Evolutionary conservation across 1,140 invertebrate genomes (phyloP), one percentile per base, ranked within the genome.

Genomic region (Hermetia illucens): DNA sequence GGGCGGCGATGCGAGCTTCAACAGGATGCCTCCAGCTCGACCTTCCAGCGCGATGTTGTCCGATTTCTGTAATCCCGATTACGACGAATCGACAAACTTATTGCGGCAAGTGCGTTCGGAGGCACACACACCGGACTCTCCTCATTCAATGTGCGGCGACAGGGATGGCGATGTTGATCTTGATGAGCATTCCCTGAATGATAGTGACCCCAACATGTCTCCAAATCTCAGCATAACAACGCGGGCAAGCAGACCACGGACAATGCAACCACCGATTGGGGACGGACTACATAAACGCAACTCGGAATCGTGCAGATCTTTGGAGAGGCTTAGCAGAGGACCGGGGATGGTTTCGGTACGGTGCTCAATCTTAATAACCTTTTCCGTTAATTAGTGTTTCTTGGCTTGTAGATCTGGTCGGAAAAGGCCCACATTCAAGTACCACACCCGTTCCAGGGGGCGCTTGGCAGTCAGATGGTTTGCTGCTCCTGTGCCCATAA

Each of bases 401-500:
- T 24, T 61, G 38, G 45, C 48, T 8, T 17, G 0, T 19, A 45
- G 44, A 45, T 45, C 19, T 58, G 55, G 55, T 55, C 53, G 0
- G 66, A 63, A 20, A 64, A 65, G 41, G 62, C 64, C 42, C 55
- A 61, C 19, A 63, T 63, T 44, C 63, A 61, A 40, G 50, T 58
- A 36, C 55, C 61, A 3, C 72, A 77, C 62, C 81, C 82, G 5
- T 83, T 84, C 50, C 71, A 72, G 45, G 87, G 86, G 8, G 74
- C 85, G n/a, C 66, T 89, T 38, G 85, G 85, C 42, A 85, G 80
- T 49, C 80, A 89, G 53, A 69, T 89, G 24, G 71, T 79, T 41
- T 92, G 88, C 58, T 79, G 76, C 18, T 71, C 73, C 20, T 91
- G 87, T 63, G 73, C 74, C 13, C 74, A 73, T 57, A 86, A 85